Evolutionary conservation across 1,140 invertebrate species (phyloP).

Genomic region (Brachionus sp.): DNA sequence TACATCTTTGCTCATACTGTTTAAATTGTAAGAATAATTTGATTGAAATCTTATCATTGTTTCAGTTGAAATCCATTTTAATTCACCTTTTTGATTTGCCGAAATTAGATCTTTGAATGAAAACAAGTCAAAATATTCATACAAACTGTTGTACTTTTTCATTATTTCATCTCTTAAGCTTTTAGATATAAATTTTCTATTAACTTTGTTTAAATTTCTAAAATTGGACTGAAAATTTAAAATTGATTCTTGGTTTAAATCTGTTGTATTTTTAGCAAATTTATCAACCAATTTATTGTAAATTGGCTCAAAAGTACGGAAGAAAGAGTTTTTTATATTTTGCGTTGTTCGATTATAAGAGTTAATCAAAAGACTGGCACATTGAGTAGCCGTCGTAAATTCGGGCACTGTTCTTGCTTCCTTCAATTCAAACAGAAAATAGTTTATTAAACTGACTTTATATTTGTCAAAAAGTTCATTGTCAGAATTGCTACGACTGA

Average conservation of each 20-base stretch:
- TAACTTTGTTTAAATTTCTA: background rate
- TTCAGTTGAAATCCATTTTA: background rate
- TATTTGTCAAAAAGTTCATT: background rate
- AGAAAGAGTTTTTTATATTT: background rate
- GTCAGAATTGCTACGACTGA: background rate
- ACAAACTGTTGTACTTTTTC: constrained; percentile 1
- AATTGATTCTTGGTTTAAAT: background rate
- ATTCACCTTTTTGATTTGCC: background rate
- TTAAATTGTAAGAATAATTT: background rate
- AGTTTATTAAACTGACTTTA: background rate
- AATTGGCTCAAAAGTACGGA: background rate
- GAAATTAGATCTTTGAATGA: background rate
- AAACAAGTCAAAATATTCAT: constrained; percentile 20
- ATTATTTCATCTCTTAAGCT: background rate
- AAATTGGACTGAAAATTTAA: background rate
- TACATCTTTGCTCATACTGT: background rate
- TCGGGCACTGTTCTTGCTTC: background rate
- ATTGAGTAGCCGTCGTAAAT: background rate
- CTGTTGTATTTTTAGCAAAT: background rate
- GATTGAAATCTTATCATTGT: background rate
- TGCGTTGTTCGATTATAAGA: background rate
- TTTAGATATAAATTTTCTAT: background rate
- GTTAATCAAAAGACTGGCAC: background rate
- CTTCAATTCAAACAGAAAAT: background rate
- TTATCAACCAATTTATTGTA: background rate